These are phyloP conservation scores for Podilymbus podiceps DNA, from an alignment of 2,113 vertebrate species.

Conservation along the genomic window DNA sequence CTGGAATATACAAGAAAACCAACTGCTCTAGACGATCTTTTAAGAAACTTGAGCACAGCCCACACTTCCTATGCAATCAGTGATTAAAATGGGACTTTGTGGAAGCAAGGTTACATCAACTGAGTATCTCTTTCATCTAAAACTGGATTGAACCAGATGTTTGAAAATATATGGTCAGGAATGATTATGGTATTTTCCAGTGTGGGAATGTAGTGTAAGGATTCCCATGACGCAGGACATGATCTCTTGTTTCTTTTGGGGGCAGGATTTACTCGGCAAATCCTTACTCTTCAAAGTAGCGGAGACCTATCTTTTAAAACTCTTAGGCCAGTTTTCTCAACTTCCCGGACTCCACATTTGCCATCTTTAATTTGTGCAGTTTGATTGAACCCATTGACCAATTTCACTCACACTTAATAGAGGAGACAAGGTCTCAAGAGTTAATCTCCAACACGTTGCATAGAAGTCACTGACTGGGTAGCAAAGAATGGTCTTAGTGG, in stretches of 20 bases:
- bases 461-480: background rate
- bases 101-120: background rate
- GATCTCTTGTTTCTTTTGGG: background rate
- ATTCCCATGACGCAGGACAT: background rate
- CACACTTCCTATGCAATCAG: background rate
- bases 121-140: background rate
- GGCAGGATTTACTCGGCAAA: background rate
- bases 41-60: background rate
- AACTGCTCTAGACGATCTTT: background rate
- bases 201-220: background rate
- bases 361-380: background rate
- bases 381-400: background rate
- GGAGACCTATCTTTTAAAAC: background rate
- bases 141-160: background rate
- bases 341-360: background rate
- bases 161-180: background rate
- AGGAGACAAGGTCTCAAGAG: background rate
- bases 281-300: background rate
- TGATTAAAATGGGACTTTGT: background rate
- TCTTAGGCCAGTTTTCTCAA: background rate
- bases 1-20: background rate
- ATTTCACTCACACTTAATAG: background rate
- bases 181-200: background rate
- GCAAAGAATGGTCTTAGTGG: background rate
- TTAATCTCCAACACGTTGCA: background rate